Evolutionary conservation across 2,113 vertebrate species (phyloP).

Genomic region (Elanoides forficatus): DNA sequence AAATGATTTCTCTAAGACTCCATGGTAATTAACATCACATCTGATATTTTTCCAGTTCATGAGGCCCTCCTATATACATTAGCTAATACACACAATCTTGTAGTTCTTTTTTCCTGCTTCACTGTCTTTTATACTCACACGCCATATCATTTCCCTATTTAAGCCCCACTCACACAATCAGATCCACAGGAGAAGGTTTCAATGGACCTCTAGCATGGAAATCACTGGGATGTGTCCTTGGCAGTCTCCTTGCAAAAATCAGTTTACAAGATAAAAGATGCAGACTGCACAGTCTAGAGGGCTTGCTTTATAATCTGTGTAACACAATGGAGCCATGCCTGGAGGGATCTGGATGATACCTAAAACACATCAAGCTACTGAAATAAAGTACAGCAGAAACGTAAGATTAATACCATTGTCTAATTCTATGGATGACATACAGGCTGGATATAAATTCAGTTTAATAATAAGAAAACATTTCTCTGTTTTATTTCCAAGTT

Average conservation of each 20-base stretch:
- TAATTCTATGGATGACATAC: background rate
- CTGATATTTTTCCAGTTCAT: background rate
- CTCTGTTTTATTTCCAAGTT: background rate
- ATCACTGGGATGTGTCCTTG: background rate
- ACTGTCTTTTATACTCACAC: background rate
- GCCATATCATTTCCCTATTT: rapidly evolving
- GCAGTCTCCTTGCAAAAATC: background rate
- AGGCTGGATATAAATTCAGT: background rate
- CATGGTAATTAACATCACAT: background rate
- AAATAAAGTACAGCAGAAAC: background rate
- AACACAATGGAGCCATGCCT: background rate
- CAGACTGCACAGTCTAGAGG: background rate
- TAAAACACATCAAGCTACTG: background rate
- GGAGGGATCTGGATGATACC: background rate
- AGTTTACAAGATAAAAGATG: background rate
- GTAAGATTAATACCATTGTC: background rate
- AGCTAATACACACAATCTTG: background rate
- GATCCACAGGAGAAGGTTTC: background rate
- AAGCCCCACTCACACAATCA: background rate
- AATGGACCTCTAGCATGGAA: background rate
- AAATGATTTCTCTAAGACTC: background rate
- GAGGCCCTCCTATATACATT: background rate
- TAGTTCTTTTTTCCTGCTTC: background rate
- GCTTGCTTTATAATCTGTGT: background rate
- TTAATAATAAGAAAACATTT: background rate